phyloP scores from a whole-genome alignment of 2,888 invertebrate species.

The Hoplodrina ambigua region DNA sequence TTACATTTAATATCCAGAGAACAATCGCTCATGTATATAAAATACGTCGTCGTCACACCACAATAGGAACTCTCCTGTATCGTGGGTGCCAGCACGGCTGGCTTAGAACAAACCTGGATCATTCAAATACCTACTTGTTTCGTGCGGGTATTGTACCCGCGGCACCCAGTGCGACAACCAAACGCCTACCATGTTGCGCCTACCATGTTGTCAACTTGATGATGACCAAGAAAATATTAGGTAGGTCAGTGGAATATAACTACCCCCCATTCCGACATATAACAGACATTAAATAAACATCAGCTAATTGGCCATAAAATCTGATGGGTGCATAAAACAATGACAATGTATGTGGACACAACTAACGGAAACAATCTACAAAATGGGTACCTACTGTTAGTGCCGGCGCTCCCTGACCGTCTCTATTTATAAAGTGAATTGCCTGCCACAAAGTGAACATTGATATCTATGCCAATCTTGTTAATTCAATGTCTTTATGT shows the following conservation, averaged over 20 bases:
- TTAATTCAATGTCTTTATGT: conserved; percentile 73
- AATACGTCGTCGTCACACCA: too few relatives aligned
- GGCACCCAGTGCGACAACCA: too few relatives aligned
- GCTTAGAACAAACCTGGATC: too few relatives aligned
- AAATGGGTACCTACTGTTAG: conserved; percentile 80
- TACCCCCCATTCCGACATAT: conserved; percentile 9
- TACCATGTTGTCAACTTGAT: too few relatives aligned
- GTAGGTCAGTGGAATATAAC: neutral
- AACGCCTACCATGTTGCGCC: too few relatives aligned
- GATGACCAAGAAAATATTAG: too few relatives aligned
- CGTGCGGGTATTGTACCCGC: too few relatives aligned
- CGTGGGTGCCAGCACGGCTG: too few relatives aligned
- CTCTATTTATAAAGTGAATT: conserved; percentile 88
- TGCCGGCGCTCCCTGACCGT: conserved; percentile 82
- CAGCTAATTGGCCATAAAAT: conserved; percentile 40
- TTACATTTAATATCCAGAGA: neutral
- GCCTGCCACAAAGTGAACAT: conserved; percentile 80
- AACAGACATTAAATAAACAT: conserved; percentile 22
- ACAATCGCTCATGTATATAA: too few relatives aligned
- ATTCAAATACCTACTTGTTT: too few relatives aligned
- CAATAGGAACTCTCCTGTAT: too few relatives aligned
- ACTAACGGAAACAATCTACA: conserved; percentile 81
- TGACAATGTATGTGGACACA: conserved; percentile 62
- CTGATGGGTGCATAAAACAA: conserved; percentile 50
- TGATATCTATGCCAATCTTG: conserved; percentile 81